Evolutionary conservation across 2,888 invertebrate species (phyloP).

Genomic region (Nephrotoma flavescens): DNA sequence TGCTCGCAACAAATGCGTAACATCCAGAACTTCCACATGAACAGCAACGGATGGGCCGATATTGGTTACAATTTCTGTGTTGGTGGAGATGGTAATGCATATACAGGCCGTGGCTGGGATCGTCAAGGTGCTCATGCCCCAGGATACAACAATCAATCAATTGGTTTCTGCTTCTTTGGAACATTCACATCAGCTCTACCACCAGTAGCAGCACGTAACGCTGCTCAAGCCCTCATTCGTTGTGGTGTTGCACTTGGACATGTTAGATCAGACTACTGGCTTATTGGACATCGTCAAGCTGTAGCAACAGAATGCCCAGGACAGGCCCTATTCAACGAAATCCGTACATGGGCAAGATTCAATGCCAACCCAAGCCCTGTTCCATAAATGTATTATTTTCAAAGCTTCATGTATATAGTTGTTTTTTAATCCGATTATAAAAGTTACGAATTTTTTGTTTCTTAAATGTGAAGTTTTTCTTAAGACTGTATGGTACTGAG

Average conservation of each 20-base stretch:
- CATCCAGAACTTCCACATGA: conserved; percentile 51
- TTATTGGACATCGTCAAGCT: conserved; percentile 49
- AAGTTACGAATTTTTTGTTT: no score
- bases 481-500: no score
- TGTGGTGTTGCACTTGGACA: conserved; percentile 45
- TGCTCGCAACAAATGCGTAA: conserved; percentile 44
- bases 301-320: conserved; percentile 55
- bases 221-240: conserved; percentile 41
- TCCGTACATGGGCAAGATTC: conserved; percentile 40
- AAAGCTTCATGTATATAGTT: neutral
- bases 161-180: conserved; percentile 54
- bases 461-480: no score
- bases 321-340: conserved; percentile 39
- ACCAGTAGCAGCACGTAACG: conserved; percentile 40
- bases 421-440: conserved; percentile 1
- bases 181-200: conserved; percentile 29
- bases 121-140: conserved; percentile 55
- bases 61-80: conserved; percentile 58
- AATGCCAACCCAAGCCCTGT: conserved; percentile 20
- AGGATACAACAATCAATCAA: conserved; percentile 47
- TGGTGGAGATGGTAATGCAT: conserved; percentile 55
- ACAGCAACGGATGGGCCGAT: conserved; percentile 46
- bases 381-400: neutral
- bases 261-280: conserved; percentile 40
- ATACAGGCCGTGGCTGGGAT: conserved; percentile 57